A percentile compares a stretch with the other conserved stretches of the same genome.
These are phyloP conservation scores for Hemitrygon akajei DNA, from an alignment of 2,797 vertebrate species.

Conservation along the genomic window DNA sequence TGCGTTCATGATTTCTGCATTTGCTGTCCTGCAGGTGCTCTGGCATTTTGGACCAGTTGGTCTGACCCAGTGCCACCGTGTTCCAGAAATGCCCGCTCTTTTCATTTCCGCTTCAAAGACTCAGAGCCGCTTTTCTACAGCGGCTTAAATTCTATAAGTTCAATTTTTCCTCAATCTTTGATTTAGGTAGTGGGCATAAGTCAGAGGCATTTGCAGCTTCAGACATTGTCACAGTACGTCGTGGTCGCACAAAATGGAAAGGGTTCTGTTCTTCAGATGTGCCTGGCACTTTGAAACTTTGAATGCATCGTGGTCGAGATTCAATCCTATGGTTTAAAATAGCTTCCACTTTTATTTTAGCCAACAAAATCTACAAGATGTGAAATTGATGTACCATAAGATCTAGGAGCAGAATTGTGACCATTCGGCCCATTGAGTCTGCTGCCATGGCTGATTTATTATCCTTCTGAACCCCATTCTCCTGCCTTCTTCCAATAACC, in stretches of 20 bases:
- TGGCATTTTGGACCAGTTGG: not conserved
- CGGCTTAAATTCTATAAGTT: not conserved
- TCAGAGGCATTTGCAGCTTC: not conserved
- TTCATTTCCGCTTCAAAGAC: not conserved
- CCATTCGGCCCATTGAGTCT: too few relatives aligned
- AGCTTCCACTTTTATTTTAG: not conserved
- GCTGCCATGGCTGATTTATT: too few relatives aligned
- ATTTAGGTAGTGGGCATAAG: not conserved
- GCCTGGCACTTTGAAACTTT: not conserved
- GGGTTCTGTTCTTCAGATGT: not conserved
- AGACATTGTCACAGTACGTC: not conserved
- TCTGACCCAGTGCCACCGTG: too few relatives aligned
- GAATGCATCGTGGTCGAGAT: not conserved
- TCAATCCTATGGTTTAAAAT: not conserved
- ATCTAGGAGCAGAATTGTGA: too few relatives aligned
- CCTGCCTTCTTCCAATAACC: too few relatives aligned
- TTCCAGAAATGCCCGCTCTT: not conserved
- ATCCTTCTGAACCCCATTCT: too few relatives aligned
- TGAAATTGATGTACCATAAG: not conserved
- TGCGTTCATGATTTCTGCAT: not conserved
- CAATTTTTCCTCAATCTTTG: not conserved
- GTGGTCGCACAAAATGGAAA: not conserved
- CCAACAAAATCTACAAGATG: not conserved
- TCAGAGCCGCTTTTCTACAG: not conserved
- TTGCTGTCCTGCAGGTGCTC: not conserved